Conservation (phyloP, 2,888 invertebrate genomes). For the Tupiocoris notatus region DNA sequence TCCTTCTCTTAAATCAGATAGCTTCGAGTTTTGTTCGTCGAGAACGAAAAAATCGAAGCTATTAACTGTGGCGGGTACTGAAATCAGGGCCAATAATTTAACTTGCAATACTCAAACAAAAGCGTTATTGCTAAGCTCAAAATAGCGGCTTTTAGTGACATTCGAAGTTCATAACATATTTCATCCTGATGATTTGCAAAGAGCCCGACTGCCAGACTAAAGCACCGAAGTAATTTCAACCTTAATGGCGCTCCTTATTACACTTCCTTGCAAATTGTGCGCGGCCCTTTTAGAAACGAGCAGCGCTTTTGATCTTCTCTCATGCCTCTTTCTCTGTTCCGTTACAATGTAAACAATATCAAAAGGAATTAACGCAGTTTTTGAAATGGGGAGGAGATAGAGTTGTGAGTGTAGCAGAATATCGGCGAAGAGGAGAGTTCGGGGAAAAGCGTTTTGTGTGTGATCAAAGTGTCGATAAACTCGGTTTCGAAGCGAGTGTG, state of each 20-base stretch:
- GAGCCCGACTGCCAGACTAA: neutral
- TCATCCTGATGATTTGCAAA: neutral
- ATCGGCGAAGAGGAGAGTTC: neutral
- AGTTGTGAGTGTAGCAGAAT: slow-evolving; percentile 7
- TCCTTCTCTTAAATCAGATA: no score
- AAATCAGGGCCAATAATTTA: no score
- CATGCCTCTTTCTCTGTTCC: slow-evolving; percentile 13
- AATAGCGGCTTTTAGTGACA: no score
- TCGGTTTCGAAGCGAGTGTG: slow-evolving; percentile 36
- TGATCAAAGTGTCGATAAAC: slow-evolving; percentile 42
- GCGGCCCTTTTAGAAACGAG: slow-evolving; percentile 17
- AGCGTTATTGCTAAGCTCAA: no score
- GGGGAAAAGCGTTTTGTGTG: slow-evolving; percentile 29
- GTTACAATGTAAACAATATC: slow-evolving; percentile 40
- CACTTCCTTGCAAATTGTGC: slow-evolving; percentile 27
- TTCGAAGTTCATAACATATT: neutral
- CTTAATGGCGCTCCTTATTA: slow-evolving; percentile 39
- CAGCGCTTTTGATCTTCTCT: slow-evolving; percentile 28
- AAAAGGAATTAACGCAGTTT: slow-evolving; percentile 41
- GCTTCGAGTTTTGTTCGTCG: no score
- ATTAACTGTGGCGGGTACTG: no score
- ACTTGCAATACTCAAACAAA: no score
- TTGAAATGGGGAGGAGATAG: slow-evolving; percentile 25
- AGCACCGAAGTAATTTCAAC: slow-evolving; percentile 31
- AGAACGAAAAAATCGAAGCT: no score